phyloP scores from a whole-genome alignment of 2,113 vertebrate genomes.

The Lipotes vexillifer region DNA sequence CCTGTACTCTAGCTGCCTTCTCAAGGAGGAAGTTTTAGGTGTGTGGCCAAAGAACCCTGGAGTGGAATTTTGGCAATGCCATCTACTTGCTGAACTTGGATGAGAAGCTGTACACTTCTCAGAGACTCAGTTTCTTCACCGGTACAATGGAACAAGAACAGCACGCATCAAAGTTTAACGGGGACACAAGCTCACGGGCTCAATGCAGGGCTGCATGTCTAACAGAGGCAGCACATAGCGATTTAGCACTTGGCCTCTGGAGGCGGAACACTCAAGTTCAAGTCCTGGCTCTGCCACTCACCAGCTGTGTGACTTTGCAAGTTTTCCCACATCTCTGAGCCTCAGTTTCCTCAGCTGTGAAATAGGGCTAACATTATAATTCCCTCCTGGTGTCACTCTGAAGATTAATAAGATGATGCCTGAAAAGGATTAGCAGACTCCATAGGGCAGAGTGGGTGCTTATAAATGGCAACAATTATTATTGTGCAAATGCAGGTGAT shows the following conservation, averaged over 20 bases:
- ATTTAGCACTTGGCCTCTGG: not conserved
- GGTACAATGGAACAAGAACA: not conserved
- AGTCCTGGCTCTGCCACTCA: not conserved
- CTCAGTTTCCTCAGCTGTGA: not conserved
- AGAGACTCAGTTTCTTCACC: not conserved
- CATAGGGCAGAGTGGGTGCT: not conserved
- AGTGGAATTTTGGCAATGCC: not conserved
- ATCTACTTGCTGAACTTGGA: not conserved
- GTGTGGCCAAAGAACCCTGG: not conserved
- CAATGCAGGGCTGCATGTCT: not conserved
- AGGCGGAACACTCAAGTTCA: not conserved
- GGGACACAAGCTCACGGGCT: too few relatives aligned
- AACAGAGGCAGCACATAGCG: not conserved
- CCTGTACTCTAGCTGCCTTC: too few relatives aligned
- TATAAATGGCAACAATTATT: not conserved
- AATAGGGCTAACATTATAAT: not conserved
- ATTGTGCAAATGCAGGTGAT: not conserved
- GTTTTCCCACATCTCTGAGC: not conserved
- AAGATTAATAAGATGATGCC: not conserved
- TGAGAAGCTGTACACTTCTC: not conserved
- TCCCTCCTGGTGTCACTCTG: not conserved
- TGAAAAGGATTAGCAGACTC: not conserved
- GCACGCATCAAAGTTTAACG: not conserved
- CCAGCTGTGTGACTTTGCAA: not conserved
- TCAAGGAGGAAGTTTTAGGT: not conserved